Evolutionary conservation across 2,113 vertebrate species (phyloP), one percentile per base, ranked within the genome.

Genomic region (Trinectes maculatus): DNA sequence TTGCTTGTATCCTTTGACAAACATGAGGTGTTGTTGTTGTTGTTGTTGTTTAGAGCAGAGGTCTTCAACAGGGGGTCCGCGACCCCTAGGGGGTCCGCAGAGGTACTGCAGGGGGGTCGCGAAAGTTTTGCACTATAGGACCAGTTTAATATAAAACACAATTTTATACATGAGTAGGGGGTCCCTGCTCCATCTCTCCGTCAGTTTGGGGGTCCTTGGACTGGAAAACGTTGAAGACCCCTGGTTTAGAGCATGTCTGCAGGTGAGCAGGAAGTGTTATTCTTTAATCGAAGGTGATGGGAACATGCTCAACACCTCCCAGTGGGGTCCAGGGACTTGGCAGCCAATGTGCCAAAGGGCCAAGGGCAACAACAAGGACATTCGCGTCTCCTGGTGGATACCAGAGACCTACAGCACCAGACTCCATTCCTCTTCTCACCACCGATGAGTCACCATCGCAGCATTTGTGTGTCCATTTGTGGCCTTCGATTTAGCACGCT

Each of bases 341-440:
- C 83, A 71, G 70, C 54, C 36, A 65, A 57, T 71, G 34, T 40
- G 61, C 61, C 57, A 58, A 71, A 72, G 48, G 51, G 48, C 71
- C 81, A 87, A 89, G 85, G 85, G 44, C 82, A 85, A 79, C 82
- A 85, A 79, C 66, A 47, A 84, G 80, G 87, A 54, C 84, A 77
- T 11, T 1, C 1, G 15, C 5, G 54, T 63, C 64, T 47, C 53
- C 65, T 47, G 53, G 56, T 60, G 67, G 54, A 25, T 34, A 52
- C 54, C 64, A 28, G 39, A 75, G 51, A 37, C 52, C 58, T 58
- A 44, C 47, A 62, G 40, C 26, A 39, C 44, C 40, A 22, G 8
- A 69, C 26, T 24, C 16, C 29, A 69, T 56, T 54, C 26, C 16
- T 49, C 44, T 52, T 48, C 74, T 53, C 54, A 37, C 56, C 28